phyloP scores from a whole-genome alignment of 2,113 vertebrate species.

The Arenaria interpres region DNA sequence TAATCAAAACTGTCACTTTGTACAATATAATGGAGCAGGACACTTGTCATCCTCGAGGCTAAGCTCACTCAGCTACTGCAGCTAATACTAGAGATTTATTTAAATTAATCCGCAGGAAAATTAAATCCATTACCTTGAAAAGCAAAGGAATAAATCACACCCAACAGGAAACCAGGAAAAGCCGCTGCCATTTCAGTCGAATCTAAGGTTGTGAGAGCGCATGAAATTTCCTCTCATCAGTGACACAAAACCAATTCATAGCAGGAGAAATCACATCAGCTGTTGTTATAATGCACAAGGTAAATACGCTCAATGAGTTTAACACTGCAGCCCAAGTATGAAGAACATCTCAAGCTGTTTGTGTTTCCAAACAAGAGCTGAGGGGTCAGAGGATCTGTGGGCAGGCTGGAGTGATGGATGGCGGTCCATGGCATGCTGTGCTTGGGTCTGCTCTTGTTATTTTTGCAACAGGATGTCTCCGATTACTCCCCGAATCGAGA shows the following conservation, averaged over 20 bases:
- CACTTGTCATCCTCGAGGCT: background rate
- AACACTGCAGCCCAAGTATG: background rate
- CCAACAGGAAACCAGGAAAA: background rate
- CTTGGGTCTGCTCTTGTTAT: slow-evolving; percentile 27
- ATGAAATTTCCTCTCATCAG: background rate
- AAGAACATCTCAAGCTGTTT: slow-evolving; percentile 38
- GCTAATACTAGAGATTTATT: background rate
- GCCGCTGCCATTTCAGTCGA: background rate
- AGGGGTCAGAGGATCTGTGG: background rate
- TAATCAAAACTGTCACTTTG: background rate
- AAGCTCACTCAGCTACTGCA: background rate
- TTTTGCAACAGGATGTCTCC: slow-evolving; percentile 52
- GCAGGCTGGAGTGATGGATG: slow-evolving; percentile 39
- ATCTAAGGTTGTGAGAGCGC: background rate
- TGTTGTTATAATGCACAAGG: background rate
- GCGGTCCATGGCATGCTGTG: background rate
- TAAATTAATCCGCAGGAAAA: slow-evolving; percentile 39
- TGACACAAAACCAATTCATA: background rate
- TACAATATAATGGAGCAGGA: background rate
- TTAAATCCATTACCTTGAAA: slow-evolving; percentile 39
- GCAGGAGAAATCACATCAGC: background rate
- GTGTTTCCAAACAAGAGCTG: slow-evolving; percentile 32
- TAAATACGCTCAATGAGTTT: background rate
- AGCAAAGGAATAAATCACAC: slow-evolving; percentile 13
- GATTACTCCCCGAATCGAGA: slow-evolving; percentile 38